Evolutionary conservation across 30 jellyfish, hydroid and myxozoan species (phyloP).

Genomic region (Aurelia sp.): DNA sequence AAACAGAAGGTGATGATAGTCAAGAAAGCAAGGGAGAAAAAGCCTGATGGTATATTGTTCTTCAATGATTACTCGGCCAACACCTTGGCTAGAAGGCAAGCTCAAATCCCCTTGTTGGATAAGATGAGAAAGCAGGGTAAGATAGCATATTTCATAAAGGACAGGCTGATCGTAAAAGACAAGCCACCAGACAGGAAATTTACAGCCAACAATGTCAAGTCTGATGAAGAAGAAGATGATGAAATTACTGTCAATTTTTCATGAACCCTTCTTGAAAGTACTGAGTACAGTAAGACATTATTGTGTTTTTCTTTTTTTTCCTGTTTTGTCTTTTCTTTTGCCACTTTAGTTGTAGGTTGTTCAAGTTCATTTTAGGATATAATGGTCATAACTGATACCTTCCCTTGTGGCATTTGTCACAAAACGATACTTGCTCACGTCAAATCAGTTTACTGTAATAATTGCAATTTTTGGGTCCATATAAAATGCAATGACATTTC

Average conservation of each 20-base stretch:
- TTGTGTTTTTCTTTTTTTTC: neutral
- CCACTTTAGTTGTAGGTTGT: neutral
- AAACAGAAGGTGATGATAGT: conserved; percentile 50
- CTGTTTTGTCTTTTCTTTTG: neutral
- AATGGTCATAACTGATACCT: conserved; percentile 63
- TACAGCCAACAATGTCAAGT: conserved; percentile 27
- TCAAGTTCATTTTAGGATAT: conserved; percentile 32
- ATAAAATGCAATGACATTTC: neutral
- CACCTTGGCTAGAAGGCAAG: conserved; percentile 61
- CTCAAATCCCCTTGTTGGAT: conserved; percentile 55
- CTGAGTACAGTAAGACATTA: conserved; percentile 32
- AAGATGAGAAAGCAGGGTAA: conserved; percentile 42
- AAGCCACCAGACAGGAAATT: conserved; percentile 19
- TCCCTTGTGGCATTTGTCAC: neutral
- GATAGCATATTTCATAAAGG: too few relatives aligned
- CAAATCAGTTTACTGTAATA: conserved; percentile 42
- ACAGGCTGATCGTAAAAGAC: too few relatives aligned
- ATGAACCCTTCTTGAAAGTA: conserved; percentile 12
- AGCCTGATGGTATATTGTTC: conserved; percentile 44
- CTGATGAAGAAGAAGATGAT: conserved; percentile 30
- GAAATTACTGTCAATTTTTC: conserved; percentile 5
- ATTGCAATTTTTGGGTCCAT: neutral
- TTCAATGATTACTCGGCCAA: conserved; percentile 30
- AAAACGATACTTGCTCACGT: conserved; percentile 55
- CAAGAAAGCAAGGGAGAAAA: conserved; percentile 34